These are phyloP conservation scores for Bicyclus anynana DNA, from an alignment of 1,140 invertebrate species.

Conservation along the genomic window DNA sequence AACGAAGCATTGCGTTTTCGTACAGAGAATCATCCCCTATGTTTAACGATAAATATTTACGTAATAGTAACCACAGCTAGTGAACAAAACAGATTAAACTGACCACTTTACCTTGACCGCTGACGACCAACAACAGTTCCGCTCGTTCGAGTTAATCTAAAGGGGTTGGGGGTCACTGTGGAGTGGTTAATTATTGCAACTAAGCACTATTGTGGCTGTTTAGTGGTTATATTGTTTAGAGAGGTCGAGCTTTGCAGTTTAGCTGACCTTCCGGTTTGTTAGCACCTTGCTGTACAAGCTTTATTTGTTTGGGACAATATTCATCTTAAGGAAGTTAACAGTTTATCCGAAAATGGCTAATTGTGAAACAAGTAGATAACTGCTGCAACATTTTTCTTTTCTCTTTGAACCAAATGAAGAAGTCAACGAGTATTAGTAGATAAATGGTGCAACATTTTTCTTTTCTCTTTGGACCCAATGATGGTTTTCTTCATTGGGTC, in stretches of 20 bases:
- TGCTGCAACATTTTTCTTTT: too few relatives aligned
- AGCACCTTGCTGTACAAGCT: conserved; percentile 4
- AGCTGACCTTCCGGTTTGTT: conserved; percentile 44
- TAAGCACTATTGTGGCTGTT: conserved; percentile 34
- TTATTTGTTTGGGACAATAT: neutral
- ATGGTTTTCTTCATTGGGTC: too few relatives aligned
- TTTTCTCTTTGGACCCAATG: too few relatives aligned
- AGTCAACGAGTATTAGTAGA: too few relatives aligned
- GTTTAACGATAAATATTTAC: conserved; percentile 22
- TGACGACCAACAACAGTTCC: conserved; percentile 15
- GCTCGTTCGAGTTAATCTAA: conserved; percentile 4
- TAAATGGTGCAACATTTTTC: too few relatives aligned
- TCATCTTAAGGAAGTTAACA: too few relatives aligned
- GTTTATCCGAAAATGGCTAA: too few relatives aligned
- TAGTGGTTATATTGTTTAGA: conserved; percentile 25
- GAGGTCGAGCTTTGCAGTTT: conserved; percentile 38
- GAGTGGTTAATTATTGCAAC: conserved; percentile 40
- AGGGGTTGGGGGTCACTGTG: conserved; percentile 26
- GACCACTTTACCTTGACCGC: conserved; percentile 21
- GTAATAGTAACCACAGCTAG: conserved; percentile 15
- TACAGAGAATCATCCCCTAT: neutral
- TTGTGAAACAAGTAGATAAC: too few relatives aligned
- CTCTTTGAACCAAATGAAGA: too few relatives aligned
- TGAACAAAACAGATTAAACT: conserved; percentile 31
- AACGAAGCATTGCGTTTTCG: neutral